These are phyloP conservation scores for Tinea pellionella DNA, from an alignment of 2,888 invertebrate species.

Conservation along the genomic window DNA sequence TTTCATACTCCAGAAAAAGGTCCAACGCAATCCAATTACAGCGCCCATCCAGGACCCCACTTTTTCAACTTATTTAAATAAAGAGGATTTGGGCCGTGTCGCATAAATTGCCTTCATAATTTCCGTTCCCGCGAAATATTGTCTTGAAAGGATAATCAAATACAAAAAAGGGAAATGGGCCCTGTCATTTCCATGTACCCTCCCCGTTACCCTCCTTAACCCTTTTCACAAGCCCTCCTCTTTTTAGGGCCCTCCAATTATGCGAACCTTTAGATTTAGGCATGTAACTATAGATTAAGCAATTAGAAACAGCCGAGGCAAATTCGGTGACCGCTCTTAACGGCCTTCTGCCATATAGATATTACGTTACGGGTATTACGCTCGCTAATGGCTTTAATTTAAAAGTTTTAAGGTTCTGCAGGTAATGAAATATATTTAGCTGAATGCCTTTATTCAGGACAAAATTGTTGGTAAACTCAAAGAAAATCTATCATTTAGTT, in stretches of 20 bases:
- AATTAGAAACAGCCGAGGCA: slow-evolving; percentile 11
- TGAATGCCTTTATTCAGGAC: not conserved
- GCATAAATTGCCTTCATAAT: slow-evolving; percentile 70
- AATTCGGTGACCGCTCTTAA: slow-evolving; percentile 11
- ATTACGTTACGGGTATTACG: not conserved
- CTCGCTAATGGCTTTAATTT: not conserved
- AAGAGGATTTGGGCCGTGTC: slow-evolving; percentile 51
- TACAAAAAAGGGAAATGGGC: slow-evolving; percentile 68
- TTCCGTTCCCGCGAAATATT: slow-evolving; percentile 67
- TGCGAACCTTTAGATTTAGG: slow-evolving; percentile 8
- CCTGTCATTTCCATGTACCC: slow-evolving; percentile 68
- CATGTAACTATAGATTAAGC: slow-evolving; percentile 12
- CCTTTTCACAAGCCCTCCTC: slow-evolving; percentile 32
- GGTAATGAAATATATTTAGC: not conserved
- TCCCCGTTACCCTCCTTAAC: slow-evolving; percentile 31
- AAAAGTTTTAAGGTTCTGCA: not conserved
- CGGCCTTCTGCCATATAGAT: not conserved
- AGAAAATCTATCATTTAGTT: not conserved
- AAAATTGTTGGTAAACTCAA: not conserved
- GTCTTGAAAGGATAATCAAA: slow-evolving; percentile 71
- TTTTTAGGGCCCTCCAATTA: slow-evolving; percentile 26
- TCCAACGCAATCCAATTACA: slow-evolving; percentile 12
- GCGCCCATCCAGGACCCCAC: slow-evolving; percentile 25
- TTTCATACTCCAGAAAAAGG: slow-evolving; percentile 12
- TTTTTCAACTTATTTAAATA: slow-evolving; percentile 54